Base-by-base conservation (phyloP, 1,140 invertebrate species). In the Ericerus pela region DNA sequence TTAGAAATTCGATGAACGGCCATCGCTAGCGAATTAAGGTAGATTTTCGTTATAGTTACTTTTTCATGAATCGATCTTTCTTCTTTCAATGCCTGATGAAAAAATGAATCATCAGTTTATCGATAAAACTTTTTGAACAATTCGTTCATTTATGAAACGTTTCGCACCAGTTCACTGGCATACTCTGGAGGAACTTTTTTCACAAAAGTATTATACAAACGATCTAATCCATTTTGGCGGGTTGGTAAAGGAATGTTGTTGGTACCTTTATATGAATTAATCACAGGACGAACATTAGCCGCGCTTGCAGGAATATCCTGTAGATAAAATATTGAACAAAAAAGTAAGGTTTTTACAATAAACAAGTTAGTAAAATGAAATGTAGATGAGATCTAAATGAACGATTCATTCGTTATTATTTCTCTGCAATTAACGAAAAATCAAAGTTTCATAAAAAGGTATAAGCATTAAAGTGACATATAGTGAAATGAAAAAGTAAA, bases 161-260 rank as follows among this genome's bases (percentile, higher is more conserved):
- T 27, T 57, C 52, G 31, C 54, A 53, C 57, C 6, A 54, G 27
- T 43, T 58, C 20, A 20, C 53, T 54, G 22, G 57, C 57, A 28
- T 53, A 52, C 51, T 58, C 57, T 6, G 52, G 24, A 54, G 57
- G 38, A 47, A 47, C 53, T 27, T 58, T 38, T 33, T 54, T 58
- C 10, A 18, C 24, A 24, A 58, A 58, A 0, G 57, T 53, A 28
- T 16, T 26, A 27, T 54, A 58, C 12, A 58, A 38, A 54, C 53
- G 54, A 10, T 58, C 57, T 6, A 58, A 58, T 24, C 51, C 53
- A 31, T 41, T 54, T 47, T 58, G 57, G 10, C 57, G 52, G 2
- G 53, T 28, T 33, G 57, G 57, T 33, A 47, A 54, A 28, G 57
- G 52, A 28, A 58, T 58, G 36, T 58, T 58, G 12, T 54, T 58